phyloP scores from a whole-genome alignment of 92 coral and sea anemone genomes.

The Phenganax stokvisi region DNA sequence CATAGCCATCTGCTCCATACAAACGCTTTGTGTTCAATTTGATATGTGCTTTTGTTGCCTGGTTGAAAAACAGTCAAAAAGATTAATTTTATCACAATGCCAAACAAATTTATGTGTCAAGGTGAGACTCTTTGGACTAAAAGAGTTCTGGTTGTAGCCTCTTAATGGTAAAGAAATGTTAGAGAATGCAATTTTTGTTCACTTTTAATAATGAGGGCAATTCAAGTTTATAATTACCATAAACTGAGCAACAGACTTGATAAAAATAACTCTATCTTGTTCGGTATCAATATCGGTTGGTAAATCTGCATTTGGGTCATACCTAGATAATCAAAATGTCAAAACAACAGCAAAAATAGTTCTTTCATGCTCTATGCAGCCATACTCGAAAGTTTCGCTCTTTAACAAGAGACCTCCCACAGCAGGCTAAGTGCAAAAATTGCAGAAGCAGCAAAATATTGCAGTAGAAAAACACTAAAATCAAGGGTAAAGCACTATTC shows the following conservation, averaged over 20 bases:
- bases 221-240: conserved; percentile 55
- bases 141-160: background rate
- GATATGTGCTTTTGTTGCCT: conserved; percentile 99
- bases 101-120: no score
- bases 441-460: no score
- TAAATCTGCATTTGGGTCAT: conserved; percentile 95
- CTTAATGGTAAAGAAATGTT: background rate
- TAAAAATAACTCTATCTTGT: conserved; percentile 90
- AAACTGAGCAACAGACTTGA: conserved; percentile 91
- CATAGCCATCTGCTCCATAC: conserved; percentile 99
- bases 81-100: no score
- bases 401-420: no score
- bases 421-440: no score
- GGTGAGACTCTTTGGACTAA: no score
- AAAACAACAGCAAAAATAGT: background rate
- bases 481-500: no score
- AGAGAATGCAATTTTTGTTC: background rate
- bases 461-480: no score
- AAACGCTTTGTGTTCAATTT: conserved; percentile 92
- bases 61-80: background rate
- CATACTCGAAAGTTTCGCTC: no score
- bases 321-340: conserved; percentile 38
- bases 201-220: no score
- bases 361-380: no score
- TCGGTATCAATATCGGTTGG: conserved; percentile 97